These are phyloP conservation scores for Chrysolina haemoptera DNA, from an alignment of 2,888 invertebrate species.

Conservation along the genomic window DNA sequence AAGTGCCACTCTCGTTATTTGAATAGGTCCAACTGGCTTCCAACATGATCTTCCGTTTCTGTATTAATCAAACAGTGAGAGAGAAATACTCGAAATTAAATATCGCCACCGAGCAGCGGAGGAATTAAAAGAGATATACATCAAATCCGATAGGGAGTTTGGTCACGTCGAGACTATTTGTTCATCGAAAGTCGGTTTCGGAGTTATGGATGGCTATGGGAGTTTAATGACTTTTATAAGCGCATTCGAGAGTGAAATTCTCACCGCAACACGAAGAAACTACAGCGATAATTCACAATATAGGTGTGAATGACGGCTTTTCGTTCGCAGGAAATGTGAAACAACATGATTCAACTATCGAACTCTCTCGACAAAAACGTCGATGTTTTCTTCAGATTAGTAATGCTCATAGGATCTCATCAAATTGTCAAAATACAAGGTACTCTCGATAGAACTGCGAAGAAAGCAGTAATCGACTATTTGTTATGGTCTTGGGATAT, in stretches of 20 bases:
- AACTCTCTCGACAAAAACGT: too few relatives aligned
- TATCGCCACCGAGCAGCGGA: not conserved
- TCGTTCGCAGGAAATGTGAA: not conserved
- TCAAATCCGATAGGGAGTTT: constrained; percentile 1
- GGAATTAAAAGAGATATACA: constrained; percentile 3
- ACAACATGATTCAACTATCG: not conserved
- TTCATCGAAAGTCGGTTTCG: not conserved
- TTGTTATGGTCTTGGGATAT: too few relatives aligned
- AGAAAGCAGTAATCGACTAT: too few relatives aligned
- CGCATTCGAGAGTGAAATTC: not conserved
- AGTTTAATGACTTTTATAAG: constrained; percentile 10
- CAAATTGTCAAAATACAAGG: too few relatives aligned
- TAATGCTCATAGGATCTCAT: too few relatives aligned
- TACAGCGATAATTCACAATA: not conserved
- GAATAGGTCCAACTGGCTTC: not conserved
- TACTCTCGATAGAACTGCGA: too few relatives aligned
- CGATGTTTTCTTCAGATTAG: too few relatives aligned
- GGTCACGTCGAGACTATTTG: constrained; percentile 9
- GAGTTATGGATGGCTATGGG: not conserved
- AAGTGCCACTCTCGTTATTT: not conserved
- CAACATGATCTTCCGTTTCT: not conserved
- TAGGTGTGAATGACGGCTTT: not conserved
- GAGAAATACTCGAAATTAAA: not conserved
- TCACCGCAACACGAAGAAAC: not conserved
- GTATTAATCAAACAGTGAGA: not conserved